Conservation (phyloP, 2,113 vertebrate genomes). For the Shinisaurus crocodilurus region DNA sequence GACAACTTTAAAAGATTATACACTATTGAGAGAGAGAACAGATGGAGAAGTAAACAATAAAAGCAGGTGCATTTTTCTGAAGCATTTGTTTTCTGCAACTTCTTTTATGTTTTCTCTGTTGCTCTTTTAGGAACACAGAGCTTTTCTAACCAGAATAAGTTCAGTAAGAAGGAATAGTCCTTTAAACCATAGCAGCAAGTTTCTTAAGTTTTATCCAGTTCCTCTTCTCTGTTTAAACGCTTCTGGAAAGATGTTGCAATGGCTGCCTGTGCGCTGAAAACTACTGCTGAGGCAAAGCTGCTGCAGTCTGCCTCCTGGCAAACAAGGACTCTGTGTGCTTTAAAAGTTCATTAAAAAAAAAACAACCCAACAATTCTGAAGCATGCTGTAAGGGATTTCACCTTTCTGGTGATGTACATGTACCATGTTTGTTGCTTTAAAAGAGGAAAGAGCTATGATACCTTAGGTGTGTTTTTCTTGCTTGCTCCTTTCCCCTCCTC, state of each 20-base stretch:
- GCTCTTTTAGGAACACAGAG: constrained; percentile 22
- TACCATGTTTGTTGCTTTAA: neutral
- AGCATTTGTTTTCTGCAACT: constrained; percentile 64
- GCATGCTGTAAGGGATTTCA: neutral
- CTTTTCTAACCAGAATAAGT: constrained; percentile 64
- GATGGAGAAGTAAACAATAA: constrained; percentile 62
- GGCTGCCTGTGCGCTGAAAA: constrained; percentile 53
- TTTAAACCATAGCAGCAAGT: constrained; percentile 59
- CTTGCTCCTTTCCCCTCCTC: neutral
- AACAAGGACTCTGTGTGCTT: constrained; percentile 2
- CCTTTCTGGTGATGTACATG: neutral
- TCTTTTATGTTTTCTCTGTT: constrained; percentile 50
- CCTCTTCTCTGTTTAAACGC: constrained; percentile 59
- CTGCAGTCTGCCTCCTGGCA: constrained; percentile 45
- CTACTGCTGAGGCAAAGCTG: constrained; percentile 35
- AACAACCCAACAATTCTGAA: neutral
- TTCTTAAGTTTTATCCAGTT: constrained; percentile 69
- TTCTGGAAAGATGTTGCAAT: constrained; percentile 55
- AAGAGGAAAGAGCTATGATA: neutral
- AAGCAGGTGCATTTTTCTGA: constrained; percentile 66
- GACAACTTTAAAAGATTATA: constrained; percentile 66
- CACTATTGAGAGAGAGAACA: constrained; percentile 62
- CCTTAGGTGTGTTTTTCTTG: neutral
- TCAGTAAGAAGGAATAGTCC: constrained; percentile 67
- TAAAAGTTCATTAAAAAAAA: neutral